Base-by-base conservation (phyloP, 2,888 invertebrate species). In the Aleiodes testaceus region DNA sequence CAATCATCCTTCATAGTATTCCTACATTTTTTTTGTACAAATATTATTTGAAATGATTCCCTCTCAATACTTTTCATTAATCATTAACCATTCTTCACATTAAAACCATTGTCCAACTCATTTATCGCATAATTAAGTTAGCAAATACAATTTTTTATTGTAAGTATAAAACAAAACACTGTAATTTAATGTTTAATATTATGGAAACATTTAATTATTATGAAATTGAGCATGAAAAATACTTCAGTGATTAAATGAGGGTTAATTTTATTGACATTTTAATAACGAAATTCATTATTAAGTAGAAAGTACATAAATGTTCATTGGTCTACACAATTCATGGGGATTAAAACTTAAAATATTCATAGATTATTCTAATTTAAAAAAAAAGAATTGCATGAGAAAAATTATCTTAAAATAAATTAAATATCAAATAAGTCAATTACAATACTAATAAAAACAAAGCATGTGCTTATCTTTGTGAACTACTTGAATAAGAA, bases 101-200 rank as follows among this genome's bases (percentile, higher is more conserved):
- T 53, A 66, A 69, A 72, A 69, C 71, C 72, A 71, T 69, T 45
- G 69, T 26, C 49, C 73, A 74, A 66, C 55, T 70, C 73, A 74
- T 69, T 65, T 69, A 66, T 71, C 66, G 55, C 69, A 20, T 59
- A 59, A 59, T 36, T 59, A 59, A 18, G 4, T 53, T 49, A 52
- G 67, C 66, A 66, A 72, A 70, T 69, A 36, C 42, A 20, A 70
- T 74, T 72, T n/a, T 61, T 69, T 22, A 52, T 66, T 65, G 74
- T 74, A 74, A 74, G 74, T 74, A 74, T 74, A 42, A 26, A 36
- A 59, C 59, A 36, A 18, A 42, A 59, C 42, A 59, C 36, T 18
- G 42, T 59, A 59, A 36, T 63, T 45, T 63, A 22, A 63, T 63
- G 42, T 18, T 63, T 11, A 63, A 22, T 2, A n/a, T 36, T 45